Base-by-base conservation (phyloP, 2,888 invertebrate species). In the Augochlorella aurata region DNA sequence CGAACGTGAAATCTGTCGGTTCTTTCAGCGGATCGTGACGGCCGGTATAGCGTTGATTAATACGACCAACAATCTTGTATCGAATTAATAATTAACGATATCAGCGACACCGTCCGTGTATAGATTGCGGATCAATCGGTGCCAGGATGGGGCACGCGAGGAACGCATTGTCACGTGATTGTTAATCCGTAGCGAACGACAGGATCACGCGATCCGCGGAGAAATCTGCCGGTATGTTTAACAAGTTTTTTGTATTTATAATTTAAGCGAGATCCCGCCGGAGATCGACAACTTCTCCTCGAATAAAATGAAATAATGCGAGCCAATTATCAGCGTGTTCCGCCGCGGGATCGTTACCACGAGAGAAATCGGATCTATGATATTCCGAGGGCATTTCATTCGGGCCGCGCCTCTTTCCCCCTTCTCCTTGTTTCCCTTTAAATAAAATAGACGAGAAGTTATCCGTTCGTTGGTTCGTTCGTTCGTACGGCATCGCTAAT, bases 121-220 rank as follows among this genome's bases (percentile, higher is more conserved):
- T 75, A 83, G 81, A 88, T 88, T 79, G 80, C 49, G 83, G 82
- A 67, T 81, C 77, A 78, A 86, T 82, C 80, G 72, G 71, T 8
- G 21, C n/a, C 68, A n/a, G 70, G 80, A 82, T 75, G 77, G 54
- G 81, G 77, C 87, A 88, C 87, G 88, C 88, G 81, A 88, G 78
- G 61, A 73, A 85, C 80, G 75, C 81, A 87, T 87, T 88, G 88
- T 88, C 88, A 88, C 87, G 83, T 87, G 83, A 88, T 85, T 85
- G 70, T 83, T 87, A 44, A 85, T 74, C 69, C 61, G 58, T 52
- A 74, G 52, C 80, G 73, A 74, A 76, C 77, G 77, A 70, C 45
- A 63, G 70, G 66, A 85, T 83, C 88, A 76, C 80, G 81, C 81
- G 83, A 88, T 82, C 69, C 4, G 2, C 44, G 67, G 52, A 79